Percentiles rank a stretch among this genome's conserved stretches.
Conservation (phyloP, 1,140 invertebrate species). For the Platorchestia sp. region DNA sequence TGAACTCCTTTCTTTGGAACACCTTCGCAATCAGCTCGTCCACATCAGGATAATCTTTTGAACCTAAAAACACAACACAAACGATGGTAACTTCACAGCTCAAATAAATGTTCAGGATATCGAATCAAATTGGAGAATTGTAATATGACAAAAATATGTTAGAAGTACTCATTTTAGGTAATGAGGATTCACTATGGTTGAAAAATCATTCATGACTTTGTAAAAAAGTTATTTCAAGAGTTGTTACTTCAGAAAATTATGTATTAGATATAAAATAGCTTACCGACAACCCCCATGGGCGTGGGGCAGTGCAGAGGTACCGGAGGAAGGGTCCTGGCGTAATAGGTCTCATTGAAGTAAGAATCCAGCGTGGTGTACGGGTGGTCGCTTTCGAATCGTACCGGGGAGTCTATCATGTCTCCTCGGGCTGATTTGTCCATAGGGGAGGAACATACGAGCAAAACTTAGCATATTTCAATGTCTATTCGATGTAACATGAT, state of each 20-base stretch:
- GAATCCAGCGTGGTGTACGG: conserved; percentile 71
- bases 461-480: neutral
- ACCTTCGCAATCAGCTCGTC: conserved; percentile 69
- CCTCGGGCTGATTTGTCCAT: conserved; percentile 69
- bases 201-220: too few species aligned
- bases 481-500: neutral
- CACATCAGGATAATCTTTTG: conserved; percentile 59
- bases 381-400: conserved; percentile 68
- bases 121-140: neutral
- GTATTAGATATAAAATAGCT: neutral
- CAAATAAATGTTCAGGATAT: too few species aligned
- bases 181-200: neutral
- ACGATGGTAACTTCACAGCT: neutral
- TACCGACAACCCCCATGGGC: conserved; percentile 70
- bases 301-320: conserved; percentile 72
- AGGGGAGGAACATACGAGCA: neutral
- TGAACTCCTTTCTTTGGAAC: conserved; percentile 71
- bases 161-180: too few species aligned
- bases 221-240: neutral
- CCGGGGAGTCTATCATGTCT: conserved; percentile 70
- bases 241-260: neutral
- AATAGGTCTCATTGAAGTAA: conserved; percentile 70
- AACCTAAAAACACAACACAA: neutral
- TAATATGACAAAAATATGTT: neutral
- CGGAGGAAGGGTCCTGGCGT: conserved; percentile 71